These are phyloP conservation scores for Craterocephalus amniculus DNA, from an alignment of 2,797 vertebrate species.

Conservation along the genomic window DNA sequence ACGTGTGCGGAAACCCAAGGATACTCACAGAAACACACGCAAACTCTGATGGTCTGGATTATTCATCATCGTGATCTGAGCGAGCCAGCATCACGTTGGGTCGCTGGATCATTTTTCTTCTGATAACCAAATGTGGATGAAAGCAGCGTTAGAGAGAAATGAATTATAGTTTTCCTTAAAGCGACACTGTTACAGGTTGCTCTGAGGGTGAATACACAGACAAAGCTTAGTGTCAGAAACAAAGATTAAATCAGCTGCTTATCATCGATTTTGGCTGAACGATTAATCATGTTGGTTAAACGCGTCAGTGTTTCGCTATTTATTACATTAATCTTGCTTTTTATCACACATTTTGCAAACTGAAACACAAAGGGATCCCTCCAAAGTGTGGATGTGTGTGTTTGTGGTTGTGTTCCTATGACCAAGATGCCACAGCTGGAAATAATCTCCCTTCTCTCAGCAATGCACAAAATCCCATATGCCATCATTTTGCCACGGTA, in stretches of 20 bases:
- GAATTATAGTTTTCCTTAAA: constrained; percentile 11
- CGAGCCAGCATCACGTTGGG: background rate
- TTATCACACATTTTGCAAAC: background rate
- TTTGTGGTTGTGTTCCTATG: constrained; percentile 6
- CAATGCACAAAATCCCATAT: constrained; percentile 39
- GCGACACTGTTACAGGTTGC: background rate
- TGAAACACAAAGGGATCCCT: background rate
- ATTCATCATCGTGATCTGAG: constrained; percentile 35
- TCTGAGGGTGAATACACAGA: constrained; percentile 2
- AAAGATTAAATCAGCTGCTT: constrained; percentile 2
- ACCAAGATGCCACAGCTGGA: constrained; percentile 57
- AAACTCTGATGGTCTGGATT: constrained; percentile 5
- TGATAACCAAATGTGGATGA: constrained; percentile 23
- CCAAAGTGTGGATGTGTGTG: background rate
- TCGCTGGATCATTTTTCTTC: constrained; percentile 34
- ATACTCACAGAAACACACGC: background rate
- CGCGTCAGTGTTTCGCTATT: background rate
- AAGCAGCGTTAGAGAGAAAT: constrained; percentile 14
- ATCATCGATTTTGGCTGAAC: background rate
- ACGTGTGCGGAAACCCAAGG: constrained; percentile 3
- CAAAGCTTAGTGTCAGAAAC: background rate
- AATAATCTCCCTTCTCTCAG: constrained; percentile 41
- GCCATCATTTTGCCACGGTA: constrained; percentile 35
- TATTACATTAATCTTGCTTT: background rate
- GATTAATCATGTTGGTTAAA: background rate